These are phyloP conservation scores for Caerostris darwini DNA, from an alignment of 1,140 invertebrate species.

Conservation along the genomic window DNA sequence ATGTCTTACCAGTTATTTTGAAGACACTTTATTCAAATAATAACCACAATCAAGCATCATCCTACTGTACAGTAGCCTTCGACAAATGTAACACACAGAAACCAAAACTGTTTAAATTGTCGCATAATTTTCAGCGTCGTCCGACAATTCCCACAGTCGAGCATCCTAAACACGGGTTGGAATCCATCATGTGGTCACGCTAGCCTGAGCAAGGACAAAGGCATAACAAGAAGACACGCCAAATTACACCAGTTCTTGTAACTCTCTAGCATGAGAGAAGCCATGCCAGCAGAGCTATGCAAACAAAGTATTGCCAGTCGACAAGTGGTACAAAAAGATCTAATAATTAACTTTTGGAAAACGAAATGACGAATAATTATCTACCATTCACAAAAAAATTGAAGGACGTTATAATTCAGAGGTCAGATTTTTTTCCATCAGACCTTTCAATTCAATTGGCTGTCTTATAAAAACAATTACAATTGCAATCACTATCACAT, in stretches of 20 bases:
- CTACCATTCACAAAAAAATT: background rate
- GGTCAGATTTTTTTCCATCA: background rate
- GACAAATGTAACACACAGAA: background rate
- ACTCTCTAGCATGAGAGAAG: background rate
- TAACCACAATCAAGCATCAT: background rate
- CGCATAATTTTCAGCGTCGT: background rate
- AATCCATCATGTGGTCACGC: background rate
- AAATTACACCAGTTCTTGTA: slow-evolving; percentile 21
- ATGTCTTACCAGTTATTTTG: too few relatives aligned
- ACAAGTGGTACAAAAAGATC: background rate
- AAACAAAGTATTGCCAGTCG: background rate
- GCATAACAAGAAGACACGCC: background rate
- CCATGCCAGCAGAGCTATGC: background rate
- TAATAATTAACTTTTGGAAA: background rate
- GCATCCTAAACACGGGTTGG: background rate
- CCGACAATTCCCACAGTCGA: background rate
- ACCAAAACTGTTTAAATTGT: background rate
- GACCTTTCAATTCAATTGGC: too few relatives aligned
- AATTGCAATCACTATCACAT: too few relatives aligned
- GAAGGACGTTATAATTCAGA: background rate
- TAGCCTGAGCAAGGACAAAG: background rate
- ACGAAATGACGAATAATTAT: background rate
- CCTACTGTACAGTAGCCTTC: background rate
- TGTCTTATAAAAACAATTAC: too few relatives aligned
- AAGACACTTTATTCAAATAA: background rate